Conservation (phyloP, 2,113 vertebrate genomes). For the Sylvietta virens region DNA sequence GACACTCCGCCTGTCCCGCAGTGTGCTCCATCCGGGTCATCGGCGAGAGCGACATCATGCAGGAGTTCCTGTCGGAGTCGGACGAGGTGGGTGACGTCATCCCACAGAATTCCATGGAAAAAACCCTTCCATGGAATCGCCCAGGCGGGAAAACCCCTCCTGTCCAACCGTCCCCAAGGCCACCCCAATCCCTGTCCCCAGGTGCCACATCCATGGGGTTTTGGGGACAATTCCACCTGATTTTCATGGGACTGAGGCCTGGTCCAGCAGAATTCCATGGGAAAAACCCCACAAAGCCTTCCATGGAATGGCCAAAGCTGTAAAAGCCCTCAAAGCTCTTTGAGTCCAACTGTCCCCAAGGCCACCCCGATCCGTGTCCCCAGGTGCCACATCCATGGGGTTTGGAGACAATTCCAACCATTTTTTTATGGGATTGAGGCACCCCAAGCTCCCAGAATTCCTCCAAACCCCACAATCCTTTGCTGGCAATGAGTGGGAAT, state of each 20-base stretch:
- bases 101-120: not conserved
- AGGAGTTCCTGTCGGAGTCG: constrained; percentile 96
- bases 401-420: not conserved
- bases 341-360: not conserved
- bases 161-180: not conserved
- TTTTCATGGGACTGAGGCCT: not conserved
- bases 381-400: not conserved
- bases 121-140: not conserved
- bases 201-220: not conserved
- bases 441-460: not conserved
- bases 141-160: not conserved
- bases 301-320: too few relatives aligned
- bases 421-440: not conserved
- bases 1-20: constrained; percentile 30
- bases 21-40: constrained; percentile 95
- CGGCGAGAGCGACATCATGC: constrained; percentile 97
- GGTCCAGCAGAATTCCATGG: too few relatives aligned
- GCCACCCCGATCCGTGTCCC: not conserved
- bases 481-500: accelerated
- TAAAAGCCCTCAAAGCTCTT: too few relatives aligned
- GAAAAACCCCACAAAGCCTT: too few relatives aligned
- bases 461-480: not conserved
- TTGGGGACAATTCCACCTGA: not conserved
- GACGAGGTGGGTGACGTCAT: constrained; percentile 80
- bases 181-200: not conserved